Base-by-base conservation (phyloP, 2,113 vertebrate species). In the Anas platyrhynchos region DNA sequence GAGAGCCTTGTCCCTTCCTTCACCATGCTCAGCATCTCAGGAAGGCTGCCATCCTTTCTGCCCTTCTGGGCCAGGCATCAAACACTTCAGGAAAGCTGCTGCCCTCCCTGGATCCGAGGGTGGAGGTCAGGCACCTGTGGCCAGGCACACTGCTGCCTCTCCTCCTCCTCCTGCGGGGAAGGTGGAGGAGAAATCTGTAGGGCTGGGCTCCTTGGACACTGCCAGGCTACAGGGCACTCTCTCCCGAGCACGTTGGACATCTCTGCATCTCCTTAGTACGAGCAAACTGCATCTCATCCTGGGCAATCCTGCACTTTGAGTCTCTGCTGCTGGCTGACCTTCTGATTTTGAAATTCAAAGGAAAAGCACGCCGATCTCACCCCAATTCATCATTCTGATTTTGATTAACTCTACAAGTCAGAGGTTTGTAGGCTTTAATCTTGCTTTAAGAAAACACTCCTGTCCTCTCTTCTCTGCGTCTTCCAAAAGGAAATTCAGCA, bases 361-460 rank as follows among this genome's bases (percentile, higher is more conserved):
- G 36, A 67, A 90, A 94, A 63, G 15, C n/a, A 80, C 43, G 85
- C 73, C 83, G 94, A 95, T 91, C 95, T 96, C 96, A 97, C 94
- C 87, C 46, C 48, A 85, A 89, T 93, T 91, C 95, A 91, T 95
- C 85, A 94, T 67, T 74, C 36, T 95, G 87, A 94, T 94, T 96
- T 97, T 96, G 79, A 97, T 91, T 95, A 91, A 91, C 91, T 95
- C 80, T 55, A 56, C 59, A 26, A 90, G 87, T 83, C 89, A 93
- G 89, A 68, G 68, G 63, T 44, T 80, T 88, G 61, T 65, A 88
- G 78, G 82, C 41, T 91, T 93, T 96, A 93, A 93, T 94, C 74
- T 73, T 69, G 36, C 59, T 90, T 94, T 86, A 90, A 95, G 91
- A 91, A 92, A 96, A 94, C 31, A 58, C 41, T 80, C 79, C 68